Base-by-base conservation (phyloP, 1,140 invertebrate genomes). In the Saccostrea glomerata region DNA sequence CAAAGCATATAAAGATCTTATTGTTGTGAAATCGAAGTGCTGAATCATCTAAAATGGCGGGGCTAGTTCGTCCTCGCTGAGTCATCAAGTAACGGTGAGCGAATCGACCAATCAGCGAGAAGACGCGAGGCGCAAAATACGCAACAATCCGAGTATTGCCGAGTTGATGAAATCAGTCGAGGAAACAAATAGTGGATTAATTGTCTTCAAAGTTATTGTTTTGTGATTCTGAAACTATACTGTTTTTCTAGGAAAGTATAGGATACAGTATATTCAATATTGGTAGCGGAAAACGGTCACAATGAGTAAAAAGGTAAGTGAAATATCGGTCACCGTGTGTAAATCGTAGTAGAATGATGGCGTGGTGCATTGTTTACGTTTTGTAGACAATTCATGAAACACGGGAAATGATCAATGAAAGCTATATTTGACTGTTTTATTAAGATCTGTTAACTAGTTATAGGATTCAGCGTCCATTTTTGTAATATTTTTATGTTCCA, bases 261-360 rank as follows among this genome's bases (percentile, higher is more conserved):
- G 70, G 25, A 36, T 30, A 77, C 25, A 77, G 70, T 15, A 40
- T 77, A 30, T 30, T 30, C 70, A 77, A 25, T 30, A 30, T 30
- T 36, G 11, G 3, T 15, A 7, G 70, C 11, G 25, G 23, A 17
- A 83, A 83, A 30, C 15, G n/a, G 15, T 84, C 86, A 91, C 91
- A 88, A 92, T 92, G 92, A 92, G 92, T 89, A 92, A 92, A 90
- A 92, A 92, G 92, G 91, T 92, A 88, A 90, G 91, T 60, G 82
- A 73, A 25, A 58, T 66, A 13, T 87, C 55, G 82, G 73, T 86
- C 77, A 89, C 77, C 56, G 82, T 86, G 87, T 85, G 73, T 89
- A 70, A 87, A 77, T 85, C 56, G 77, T 73, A 87, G 56, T 87
- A 84, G 20, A 23, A 56, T 88, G 77, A 60, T 77, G 70, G 70